These are phyloP conservation scores for Anastatus disparis DNA, from an alignment of 1,140 invertebrate genomes.

Conservation along the genomic window DNA sequence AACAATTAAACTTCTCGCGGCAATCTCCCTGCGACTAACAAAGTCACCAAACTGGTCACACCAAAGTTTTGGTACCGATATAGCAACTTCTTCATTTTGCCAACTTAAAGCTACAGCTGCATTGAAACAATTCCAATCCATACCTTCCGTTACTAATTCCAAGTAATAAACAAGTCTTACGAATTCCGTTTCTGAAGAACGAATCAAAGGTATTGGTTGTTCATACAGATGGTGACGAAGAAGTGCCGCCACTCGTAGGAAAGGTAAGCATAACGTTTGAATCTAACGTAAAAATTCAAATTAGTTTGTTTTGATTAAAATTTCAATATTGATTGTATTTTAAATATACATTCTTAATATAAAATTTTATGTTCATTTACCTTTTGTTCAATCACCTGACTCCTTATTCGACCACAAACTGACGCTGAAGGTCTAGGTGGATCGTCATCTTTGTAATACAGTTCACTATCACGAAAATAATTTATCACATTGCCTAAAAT, in stretches of 20 bases:
- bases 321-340: neutral
- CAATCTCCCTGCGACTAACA: conserved; percentile 67
- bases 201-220: conserved; percentile 78
- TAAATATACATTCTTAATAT: neutral
- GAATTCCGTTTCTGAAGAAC: conserved; percentile 75
- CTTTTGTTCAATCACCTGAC: conserved; percentile 52
- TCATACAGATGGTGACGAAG: conserved; percentile 88
- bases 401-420: conserved; percentile 46
- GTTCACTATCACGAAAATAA: conserved; percentile 57
- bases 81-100: conserved; percentile 65
- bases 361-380: conserved; percentile 37
- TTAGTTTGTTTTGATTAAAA: neutral
- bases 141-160: conserved; percentile 76
- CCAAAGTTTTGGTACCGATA: conserved; percentile 71
- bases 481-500: conserved; percentile 60
- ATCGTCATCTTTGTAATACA: conserved; percentile 56
- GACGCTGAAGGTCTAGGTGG: conserved; percentile 44
- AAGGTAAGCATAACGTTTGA: conserved; percentile 84
- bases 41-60: conserved; percentile 73
- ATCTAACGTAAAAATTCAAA: conserved; percentile 66
- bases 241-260: conserved; percentile 83
- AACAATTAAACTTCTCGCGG: conserved; percentile 72
- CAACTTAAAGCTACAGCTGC: conserved; percentile 75
- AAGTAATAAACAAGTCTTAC: conserved; percentile 79
- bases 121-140: conserved; percentile 75